A percentile compares a stretch with the other conserved stretches of the same genome.
Conservation (phyloP, 2,797 vertebrate species). For the Neopelma chrysocephalum region DNA sequence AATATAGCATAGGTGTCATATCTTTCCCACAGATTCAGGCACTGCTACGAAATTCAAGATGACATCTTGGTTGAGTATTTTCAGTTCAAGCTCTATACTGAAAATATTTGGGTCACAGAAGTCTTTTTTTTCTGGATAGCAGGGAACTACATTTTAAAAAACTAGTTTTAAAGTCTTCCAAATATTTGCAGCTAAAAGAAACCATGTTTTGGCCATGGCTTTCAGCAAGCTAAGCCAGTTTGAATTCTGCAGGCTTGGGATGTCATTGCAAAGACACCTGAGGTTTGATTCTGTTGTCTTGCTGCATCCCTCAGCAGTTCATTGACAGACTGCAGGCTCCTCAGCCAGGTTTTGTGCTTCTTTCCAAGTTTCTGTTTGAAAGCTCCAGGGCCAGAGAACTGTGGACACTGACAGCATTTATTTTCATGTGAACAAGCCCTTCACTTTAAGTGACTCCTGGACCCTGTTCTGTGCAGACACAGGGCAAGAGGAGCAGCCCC, state of each 20-base stretch:
- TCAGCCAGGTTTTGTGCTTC: constrained; percentile 38
- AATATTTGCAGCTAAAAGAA: constrained; percentile 61
- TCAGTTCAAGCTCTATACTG: constrained; percentile 15
- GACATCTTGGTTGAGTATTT: not conserved
- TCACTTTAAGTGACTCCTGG: constrained; percentile 23
- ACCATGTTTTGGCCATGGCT: constrained; percentile 52
- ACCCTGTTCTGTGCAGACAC: not conserved
- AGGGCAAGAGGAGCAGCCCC: not conserved
- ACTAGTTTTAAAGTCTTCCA: constrained; percentile 34
- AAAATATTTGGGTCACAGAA: constrained; percentile 28
- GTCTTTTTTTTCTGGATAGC: constrained; percentile 15
- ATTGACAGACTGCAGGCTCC: constrained; percentile 67
- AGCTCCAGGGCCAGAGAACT: constrained; percentile 28
- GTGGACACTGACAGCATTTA: not conserved
- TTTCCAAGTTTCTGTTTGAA: constrained; percentile 40
- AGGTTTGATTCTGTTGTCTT: constrained; percentile 60
- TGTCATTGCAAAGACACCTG: constrained; percentile 63
- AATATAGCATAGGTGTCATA: not conserved
- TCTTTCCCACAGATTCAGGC: not conserved
- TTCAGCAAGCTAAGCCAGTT: constrained; percentile 43
- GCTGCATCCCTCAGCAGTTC: constrained; percentile 62
- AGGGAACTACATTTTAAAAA: constrained; percentile 48
- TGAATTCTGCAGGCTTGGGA: constrained; percentile 54
- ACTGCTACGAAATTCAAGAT: not conserved
- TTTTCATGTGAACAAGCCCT: constrained; percentile 17